These are phyloP conservation scores for Gadopsis bispinosus DNA, from an alignment of 2,797 vertebrate genomes.

Conservation along the genomic window DNA sequence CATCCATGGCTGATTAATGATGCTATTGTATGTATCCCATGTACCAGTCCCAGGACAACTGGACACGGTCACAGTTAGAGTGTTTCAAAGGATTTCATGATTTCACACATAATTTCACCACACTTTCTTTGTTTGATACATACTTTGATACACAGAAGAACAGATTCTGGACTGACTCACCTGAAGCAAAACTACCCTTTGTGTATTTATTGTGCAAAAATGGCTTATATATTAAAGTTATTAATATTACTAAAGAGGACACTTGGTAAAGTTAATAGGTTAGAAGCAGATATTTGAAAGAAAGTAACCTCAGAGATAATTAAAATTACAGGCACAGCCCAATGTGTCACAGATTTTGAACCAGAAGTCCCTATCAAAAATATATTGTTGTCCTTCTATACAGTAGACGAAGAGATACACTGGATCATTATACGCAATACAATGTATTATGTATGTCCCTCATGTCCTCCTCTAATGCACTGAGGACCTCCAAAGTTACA, in stretches of 20 bases:
- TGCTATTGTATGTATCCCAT: conserved; percentile 41
- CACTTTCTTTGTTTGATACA: not conserved
- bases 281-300: conserved; percentile 15
- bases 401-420: not conserved
- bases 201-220: conserved; percentile 10
- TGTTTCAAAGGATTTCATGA: conserved; percentile 36
- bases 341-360: not conserved
- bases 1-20: conserved; percentile 67
- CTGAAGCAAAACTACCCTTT: not conserved
- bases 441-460: not conserved
- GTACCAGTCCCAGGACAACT: conserved; percentile 41
- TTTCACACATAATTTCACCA: conserved; percentile 39
- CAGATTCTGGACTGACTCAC: not conserved
- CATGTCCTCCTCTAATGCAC: not conserved
- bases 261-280: not conserved
- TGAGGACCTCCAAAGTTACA: not conserved
- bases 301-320: not conserved
- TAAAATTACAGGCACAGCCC: not conserved
- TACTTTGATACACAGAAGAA: conserved; percentile 7
- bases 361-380: not conserved
- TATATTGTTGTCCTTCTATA: not conserved
- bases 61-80: conserved; percentile 20
- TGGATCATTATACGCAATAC: not conserved
- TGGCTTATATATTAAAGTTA: not conserved
- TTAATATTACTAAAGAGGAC: not conserved